These are phyloP conservation scores for Ophioninae sp. DNA, from an alignment of 2,888 invertebrate species.

Conservation along the genomic window DNA sequence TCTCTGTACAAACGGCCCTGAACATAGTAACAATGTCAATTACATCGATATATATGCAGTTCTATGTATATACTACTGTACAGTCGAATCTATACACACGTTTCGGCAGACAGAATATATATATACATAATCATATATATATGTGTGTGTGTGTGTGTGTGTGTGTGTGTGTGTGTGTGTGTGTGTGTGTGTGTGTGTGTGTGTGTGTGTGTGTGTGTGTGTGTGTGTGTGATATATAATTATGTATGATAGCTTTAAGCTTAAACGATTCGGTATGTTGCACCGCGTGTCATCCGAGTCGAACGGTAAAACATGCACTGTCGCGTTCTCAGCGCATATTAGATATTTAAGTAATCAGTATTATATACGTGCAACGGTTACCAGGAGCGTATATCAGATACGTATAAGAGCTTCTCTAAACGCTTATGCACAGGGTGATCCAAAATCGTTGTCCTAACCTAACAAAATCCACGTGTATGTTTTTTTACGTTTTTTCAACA, in stretches of 20 bases:
- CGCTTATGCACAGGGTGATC: neutral
- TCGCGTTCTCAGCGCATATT: slow-evolving; percentile 55
- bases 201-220: too few species aligned
- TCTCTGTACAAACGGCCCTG: slow-evolving; percentile 68
- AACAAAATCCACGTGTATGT: too few species aligned
- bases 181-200: too few species aligned
- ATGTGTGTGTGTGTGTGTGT: too few species aligned
- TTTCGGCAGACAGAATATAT: neutral
- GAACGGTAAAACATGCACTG: slow-evolving; percentile 40
- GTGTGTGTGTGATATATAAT: too few species aligned
- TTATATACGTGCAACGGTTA: slow-evolving; percentile 32
- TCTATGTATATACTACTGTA: neutral
- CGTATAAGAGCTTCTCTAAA: neutral
- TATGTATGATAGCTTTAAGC: slow-evolving; percentile 34
- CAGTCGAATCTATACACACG: slow-evolving; percentile 1
- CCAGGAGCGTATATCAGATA: slow-evolving; percentile 30
- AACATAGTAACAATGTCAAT: slow-evolving; percentile 76
- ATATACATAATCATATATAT: slow-evolving; percentile 9
- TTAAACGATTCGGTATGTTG: slow-evolving; percentile 51
- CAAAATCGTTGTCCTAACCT: neutral
- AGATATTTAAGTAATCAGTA: slow-evolving; percentile 67
- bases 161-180: too few species aligned
- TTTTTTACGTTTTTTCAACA: too few species aligned
- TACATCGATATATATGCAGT: slow-evolving; percentile 65
- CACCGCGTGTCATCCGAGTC: slow-evolving; percentile 48